Base-by-base conservation (phyloP, 1,140 invertebrate genomes). In the Heliconius hewitsoni region DNA sequence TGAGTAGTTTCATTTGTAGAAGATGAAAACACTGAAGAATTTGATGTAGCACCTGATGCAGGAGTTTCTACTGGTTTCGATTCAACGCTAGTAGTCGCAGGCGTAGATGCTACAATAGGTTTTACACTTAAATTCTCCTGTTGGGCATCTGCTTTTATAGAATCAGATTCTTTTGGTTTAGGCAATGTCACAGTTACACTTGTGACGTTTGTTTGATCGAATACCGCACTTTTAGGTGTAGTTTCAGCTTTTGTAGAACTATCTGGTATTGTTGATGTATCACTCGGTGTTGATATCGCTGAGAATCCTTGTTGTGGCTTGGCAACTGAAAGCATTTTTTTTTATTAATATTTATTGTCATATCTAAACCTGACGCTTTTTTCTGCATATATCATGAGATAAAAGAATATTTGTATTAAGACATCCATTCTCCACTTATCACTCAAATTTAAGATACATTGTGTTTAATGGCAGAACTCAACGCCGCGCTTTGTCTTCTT, bases 241-340 rank as follows among this genome's bases (percentile, higher is more conserved):
- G 70, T 71, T 42, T 78, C 37, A 23, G 57, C 19, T 42, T 76
- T 76, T 18, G 74, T 42, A 37, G 60, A 42, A 60, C 42, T 76
- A 39, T 70, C 74, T 30, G 74, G 8, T 18, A 39, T 23, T 50
- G 39, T 50, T 19, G 60, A 50, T 76, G 74, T 23, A 46, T 2
- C 37, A 42, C 71, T 73, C 11, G 76, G 73, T 30, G 75, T 23
- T 30, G 60, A 66, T 66, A 30, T 74, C 9, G 79, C 50, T 27
- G 46, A 3, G 50, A 71, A 30, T 52, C 50, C 66, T 4, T 76
- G 16, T 77, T 76, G 80, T 66, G 85, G 66, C 83, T 87, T 87
- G 19, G 84, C 23, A 46, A 57, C 88, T 87, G 71, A 3, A 75
- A 60, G 16, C 13, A 9, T 39, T 46, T 46, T 42, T 46, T 16